Percentiles rank a stretch among this genome's conserved stretches.
Conservation (phyloP, 2,888 invertebrate genomes). For the Malthinus seriepunctatus region DNA sequence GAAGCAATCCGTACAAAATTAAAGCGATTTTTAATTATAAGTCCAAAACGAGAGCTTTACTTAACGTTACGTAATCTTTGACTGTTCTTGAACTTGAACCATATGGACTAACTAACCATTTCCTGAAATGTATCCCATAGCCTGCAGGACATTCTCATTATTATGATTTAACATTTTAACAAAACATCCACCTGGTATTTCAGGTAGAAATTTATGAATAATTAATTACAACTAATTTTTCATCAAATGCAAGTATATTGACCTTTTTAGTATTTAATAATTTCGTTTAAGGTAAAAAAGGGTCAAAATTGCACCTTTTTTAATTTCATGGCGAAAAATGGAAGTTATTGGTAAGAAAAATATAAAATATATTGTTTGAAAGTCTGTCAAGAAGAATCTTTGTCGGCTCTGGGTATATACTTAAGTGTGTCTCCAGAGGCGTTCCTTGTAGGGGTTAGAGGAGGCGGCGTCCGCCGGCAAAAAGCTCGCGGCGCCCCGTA, state of each 20-base stretch:
- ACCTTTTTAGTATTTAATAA: not conserved
- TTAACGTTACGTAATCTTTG: no score
- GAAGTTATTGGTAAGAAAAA: not conserved
- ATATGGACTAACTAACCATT: no score
- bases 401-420: constrained; percentile 48
- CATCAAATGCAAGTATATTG: not conserved
- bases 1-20: no score
- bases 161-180: not conserved
- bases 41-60: no score
- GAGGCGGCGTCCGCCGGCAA: constrained; percentile 48
- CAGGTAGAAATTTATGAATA: not conserved
- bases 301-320: not conserved
- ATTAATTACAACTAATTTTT: not conserved
- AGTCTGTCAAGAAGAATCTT: not conserved
- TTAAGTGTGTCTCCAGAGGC: constrained; percentile 53
- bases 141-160: constrained; percentile 28
- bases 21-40: no score
- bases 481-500: constrained; percentile 48
- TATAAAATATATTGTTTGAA: not conserved
- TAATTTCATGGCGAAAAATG: not conserved
- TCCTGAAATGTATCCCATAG: not conserved
- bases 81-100: no score
- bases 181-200: constrained; percentile 13
- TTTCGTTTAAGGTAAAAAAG: not conserved
- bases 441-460: constrained; percentile 49